Base-by-base conservation (phyloP, 2,113 vertebrate genomes). In the Cathartes aura region DNA sequence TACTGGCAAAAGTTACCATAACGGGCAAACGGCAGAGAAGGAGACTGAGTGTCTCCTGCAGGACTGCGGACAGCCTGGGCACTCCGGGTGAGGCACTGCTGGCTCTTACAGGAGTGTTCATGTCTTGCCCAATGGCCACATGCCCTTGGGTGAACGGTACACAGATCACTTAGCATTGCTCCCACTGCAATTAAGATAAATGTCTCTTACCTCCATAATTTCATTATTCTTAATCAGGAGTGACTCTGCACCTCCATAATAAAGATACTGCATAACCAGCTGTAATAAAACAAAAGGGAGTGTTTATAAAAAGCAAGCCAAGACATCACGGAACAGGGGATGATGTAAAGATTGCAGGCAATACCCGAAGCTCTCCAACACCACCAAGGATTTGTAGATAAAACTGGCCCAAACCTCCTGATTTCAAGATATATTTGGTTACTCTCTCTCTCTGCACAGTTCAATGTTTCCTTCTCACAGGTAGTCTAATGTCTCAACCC, bases 251-350 rank as follows among this genome's bases (percentile, higher is more conserved):
- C 99, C 99, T 75, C 99, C 99, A 14, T 91, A 99, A 97, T 99
- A 99, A 74, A 99, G 99, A 95, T 99, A 99, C 98, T 99, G 99
- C 99, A 99, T 99, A 96, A 99, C 99, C 96, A 99, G 98, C 99
- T 99, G 97, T 27, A 97, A 98, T 63, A 96, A 71, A 98, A 79
- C 38, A 96, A 90, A 95, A 95, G 30, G 14, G 11, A 67, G 34
- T 13, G 47, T 94, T 93, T 86, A 93, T 24, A 88, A 89, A 88
- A 91, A 87, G 9, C 42, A 83, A 36, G 62, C 36, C 74, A 60
- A 79, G 70, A 72, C 60, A 91, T 1, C 58, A 58, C 71, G 55
- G 50, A 92, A 74, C 20, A 66, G 9, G 2, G 19, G 10, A 24
- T 8, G 27, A 84, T 47, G 16, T 52, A 71, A 71, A 88, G 47